These are phyloP conservation scores for Mesocentrotus franciscanus DNA, from an alignment of 53 echinoderm and acorn worm genomes.

Conservation along the genomic window DNA sequence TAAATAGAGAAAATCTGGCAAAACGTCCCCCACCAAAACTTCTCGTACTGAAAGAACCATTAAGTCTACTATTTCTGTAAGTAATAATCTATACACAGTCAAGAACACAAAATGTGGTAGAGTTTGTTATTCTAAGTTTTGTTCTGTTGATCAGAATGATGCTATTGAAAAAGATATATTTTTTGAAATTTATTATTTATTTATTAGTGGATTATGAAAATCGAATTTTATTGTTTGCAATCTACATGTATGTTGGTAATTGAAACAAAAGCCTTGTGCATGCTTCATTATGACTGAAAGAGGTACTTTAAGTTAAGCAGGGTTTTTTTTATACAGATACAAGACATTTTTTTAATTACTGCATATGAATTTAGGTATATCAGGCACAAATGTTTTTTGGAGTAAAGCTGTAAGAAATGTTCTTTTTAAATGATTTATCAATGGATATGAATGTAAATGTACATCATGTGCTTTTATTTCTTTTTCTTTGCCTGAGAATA, in stretches of 20 bases:
- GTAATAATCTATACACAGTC: neutral
- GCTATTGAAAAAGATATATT: neutral
- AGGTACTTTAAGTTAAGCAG: too few relatives aligned
- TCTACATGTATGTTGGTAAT: neutral
- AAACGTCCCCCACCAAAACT: neutral
- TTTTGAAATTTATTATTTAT: neutral
- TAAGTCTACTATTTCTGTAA: slow-evolving; percentile 30
- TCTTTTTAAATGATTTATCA: neutral
- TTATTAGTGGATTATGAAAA: neutral
- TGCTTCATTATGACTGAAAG: neutral
- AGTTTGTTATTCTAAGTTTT: neutral
- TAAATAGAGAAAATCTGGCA: slow-evolving; percentile 35
- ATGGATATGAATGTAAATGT: neutral
- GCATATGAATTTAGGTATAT: too few relatives aligned
- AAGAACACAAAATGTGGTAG: neutral
- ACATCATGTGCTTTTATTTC: neutral
- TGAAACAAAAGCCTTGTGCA: neutral
- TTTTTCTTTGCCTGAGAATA: neutral
- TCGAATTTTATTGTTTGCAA: neutral
- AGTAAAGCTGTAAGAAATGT: neutral
- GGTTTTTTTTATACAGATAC: too few relatives aligned
- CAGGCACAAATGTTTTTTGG: neutral
- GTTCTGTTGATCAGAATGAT: neutral
- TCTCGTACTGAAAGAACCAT: slow-evolving; percentile 32
- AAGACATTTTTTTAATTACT: too few relatives aligned